Conservation (phyloP, 2,888 invertebrate genomes). For the Leptinotarsa rubiginosa region DNA sequence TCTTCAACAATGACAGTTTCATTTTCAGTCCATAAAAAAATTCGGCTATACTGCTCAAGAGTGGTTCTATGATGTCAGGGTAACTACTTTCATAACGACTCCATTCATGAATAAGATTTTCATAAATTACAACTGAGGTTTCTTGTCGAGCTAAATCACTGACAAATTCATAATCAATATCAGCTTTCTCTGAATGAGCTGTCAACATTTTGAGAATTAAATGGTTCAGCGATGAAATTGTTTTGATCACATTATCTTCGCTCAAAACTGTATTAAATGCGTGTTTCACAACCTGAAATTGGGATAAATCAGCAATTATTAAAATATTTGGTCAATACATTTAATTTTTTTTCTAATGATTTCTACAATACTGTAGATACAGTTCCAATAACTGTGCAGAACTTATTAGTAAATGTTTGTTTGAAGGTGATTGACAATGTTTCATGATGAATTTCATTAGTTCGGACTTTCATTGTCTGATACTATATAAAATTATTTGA, state of each 20-base stretch:
- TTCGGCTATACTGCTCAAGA: constrained; percentile 77
- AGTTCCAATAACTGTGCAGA: too few species aligned
- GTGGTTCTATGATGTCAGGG: constrained; percentile 81
- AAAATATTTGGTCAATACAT: constrained; percentile 10
- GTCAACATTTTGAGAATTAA: constrained; percentile 28
- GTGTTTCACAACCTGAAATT: constrained; percentile 54
- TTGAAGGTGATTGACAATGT: too few species aligned
- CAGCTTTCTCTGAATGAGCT: constrained; percentile 13
- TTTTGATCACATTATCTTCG: constrained; percentile 43
- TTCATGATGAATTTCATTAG: too few species aligned
- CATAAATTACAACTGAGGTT: constrained; percentile 50
- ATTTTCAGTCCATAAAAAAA: constrained; percentile 74
- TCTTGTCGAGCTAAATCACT: constrained; percentile 43
- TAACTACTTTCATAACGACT: constrained; percentile 75
- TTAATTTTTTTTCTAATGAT: background rate
- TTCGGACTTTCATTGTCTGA: too few species aligned
- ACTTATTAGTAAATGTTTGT: too few species aligned
- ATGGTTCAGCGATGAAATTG: constrained; percentile 39
- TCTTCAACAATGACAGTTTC: constrained; percentile 69
- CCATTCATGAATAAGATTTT: constrained; percentile 66
- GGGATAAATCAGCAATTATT: background rate
- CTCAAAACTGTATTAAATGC: constrained; percentile 54
- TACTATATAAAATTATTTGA: too few species aligned
- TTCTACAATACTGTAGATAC: background rate
- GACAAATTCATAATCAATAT: constrained; percentile 32